A percentile compares a stretch with the other conserved stretches of the same genome.
phyloP scores from a whole-genome alignment of 2,797 vertebrate genomes.

The Acanthiza pusilla region DNA sequence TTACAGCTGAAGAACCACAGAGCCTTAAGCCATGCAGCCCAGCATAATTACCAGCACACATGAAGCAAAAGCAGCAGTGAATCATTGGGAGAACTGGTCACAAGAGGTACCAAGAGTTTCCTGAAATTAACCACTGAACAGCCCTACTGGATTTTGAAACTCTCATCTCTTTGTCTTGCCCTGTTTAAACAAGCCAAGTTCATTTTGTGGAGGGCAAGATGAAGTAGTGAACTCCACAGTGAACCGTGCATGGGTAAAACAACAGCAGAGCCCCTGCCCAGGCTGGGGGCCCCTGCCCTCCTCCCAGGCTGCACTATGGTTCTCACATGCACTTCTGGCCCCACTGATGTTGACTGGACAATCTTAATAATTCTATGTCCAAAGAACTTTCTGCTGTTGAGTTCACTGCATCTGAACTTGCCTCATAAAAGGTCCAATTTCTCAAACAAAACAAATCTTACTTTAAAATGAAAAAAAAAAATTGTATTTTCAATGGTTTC shows the following conservation, averaged over 20 bases:
- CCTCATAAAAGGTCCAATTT: not conserved
- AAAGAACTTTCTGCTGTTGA: not conserved
- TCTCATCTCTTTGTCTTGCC: not conserved
- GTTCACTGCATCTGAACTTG: not conserved
- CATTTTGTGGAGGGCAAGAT: not conserved
- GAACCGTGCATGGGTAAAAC: not conserved
- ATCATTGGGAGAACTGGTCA: not conserved
- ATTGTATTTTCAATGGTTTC: not conserved
- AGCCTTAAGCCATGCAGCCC: not conserved
- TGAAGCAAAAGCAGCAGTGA: not conserved
- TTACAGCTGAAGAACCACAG: not conserved
- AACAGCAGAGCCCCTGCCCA: not conserved
- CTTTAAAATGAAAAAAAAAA: not conserved
- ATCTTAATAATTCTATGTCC: not conserved
- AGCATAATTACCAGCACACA: not conserved
- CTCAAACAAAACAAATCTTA: not conserved
- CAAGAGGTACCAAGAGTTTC: not conserved
- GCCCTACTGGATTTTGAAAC: not conserved
- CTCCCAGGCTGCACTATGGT: not conserved
- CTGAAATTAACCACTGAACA: not conserved
- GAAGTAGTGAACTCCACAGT: not conserved
- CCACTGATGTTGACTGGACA: not conserved
- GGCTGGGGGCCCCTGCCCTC: not conserved
- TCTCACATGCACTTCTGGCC: not conserved
- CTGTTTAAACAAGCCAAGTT: not conserved